These are phyloP conservation scores for Apodemia duryi DNA, from an alignment of 2,888 invertebrate species.

Conservation along the genomic window DNA sequence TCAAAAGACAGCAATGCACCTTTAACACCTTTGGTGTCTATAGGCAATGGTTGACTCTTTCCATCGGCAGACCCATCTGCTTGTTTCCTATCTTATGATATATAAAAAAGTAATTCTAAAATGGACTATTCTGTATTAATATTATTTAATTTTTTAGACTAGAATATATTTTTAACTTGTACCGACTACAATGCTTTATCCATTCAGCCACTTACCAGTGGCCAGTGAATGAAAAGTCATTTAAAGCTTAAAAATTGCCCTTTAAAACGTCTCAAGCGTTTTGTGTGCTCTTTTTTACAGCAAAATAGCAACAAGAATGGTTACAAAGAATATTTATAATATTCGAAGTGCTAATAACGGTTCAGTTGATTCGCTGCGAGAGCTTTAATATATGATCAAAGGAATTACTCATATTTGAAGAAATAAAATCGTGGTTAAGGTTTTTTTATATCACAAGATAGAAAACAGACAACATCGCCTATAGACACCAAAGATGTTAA, in stretches of 20 bases:
- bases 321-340: conserved; percentile 24
- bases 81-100: no score
- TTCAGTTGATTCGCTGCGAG: conserved; percentile 12
- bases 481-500: no score
- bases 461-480: no score
- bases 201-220: conserved; percentile 68
- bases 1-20: no score
- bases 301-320: conserved; percentile 28
- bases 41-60: no score
- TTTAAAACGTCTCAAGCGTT: conserved; percentile 51
- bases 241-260: conserved; percentile 58
- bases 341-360: conserved; percentile 17
- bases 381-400: not conserved
- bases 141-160: no score
- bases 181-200: conserved; percentile 51
- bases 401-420: not conserved
- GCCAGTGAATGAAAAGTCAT: conserved; percentile 68
- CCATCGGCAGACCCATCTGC: no score
- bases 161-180: conserved; percentile 35
- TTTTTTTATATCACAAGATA: not conserved
- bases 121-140: no score
- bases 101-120: no score
- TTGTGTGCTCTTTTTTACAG: conserved; percentile 33
- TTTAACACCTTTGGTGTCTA: no score
- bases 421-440: not conserved